Evolutionary conservation across 2,888 invertebrate species (phyloP).

Genomic region (Caenorhabditis zanzibari): DNA sequence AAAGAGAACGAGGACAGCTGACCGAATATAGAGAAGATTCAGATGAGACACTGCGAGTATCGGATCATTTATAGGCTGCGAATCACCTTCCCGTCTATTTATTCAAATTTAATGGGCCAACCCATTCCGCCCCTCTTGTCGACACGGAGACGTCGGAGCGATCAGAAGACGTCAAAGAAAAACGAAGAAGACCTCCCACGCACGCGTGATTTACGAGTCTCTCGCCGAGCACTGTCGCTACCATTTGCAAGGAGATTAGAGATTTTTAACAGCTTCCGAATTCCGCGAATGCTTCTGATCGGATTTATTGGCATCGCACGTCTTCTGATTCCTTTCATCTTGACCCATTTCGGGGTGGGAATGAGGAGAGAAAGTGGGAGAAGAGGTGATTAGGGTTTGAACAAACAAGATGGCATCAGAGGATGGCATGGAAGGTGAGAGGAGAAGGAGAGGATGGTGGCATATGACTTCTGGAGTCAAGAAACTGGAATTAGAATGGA

Average conservation of each 20-base stretch:
- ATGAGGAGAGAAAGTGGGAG: constrained; percentile 21
- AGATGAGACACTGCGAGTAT: neutral
- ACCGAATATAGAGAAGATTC: constrained; percentile 29
- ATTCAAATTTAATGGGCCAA: constrained; percentile 63
- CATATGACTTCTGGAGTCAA: constrained; percentile 2
- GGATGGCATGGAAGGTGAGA: constrained; percentile 3
- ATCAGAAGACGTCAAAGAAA: constrained; percentile 10
- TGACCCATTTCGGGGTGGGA: constrained; percentile 46
- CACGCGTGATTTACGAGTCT: constrained; percentile 63
- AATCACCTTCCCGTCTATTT: constrained; percentile 32
- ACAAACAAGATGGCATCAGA: neutral
- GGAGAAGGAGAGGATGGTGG: neutral
- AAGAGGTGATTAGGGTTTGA: constrained; percentile 31
- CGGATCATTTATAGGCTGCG: constrained; percentile 51
- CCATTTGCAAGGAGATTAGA: constrained; percentile 16
- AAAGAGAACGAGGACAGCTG: constrained; percentile 37
- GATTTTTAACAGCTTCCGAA: constrained; percentile 46
- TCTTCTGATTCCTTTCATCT: constrained; percentile 57
- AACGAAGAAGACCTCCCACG: constrained; percentile 62
- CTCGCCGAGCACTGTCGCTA: constrained; percentile 16
- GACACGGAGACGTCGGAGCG: neutral
- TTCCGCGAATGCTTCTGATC: constrained; percentile 57
- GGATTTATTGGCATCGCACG: constrained; percentile 39
- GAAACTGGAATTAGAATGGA: neutral
- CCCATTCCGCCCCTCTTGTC: constrained; percentile 22